These are phyloP conservation scores for Nomada ferruginata DNA, from an alignment of 2,888 invertebrate genomes.

Conservation along the genomic window DNA sequence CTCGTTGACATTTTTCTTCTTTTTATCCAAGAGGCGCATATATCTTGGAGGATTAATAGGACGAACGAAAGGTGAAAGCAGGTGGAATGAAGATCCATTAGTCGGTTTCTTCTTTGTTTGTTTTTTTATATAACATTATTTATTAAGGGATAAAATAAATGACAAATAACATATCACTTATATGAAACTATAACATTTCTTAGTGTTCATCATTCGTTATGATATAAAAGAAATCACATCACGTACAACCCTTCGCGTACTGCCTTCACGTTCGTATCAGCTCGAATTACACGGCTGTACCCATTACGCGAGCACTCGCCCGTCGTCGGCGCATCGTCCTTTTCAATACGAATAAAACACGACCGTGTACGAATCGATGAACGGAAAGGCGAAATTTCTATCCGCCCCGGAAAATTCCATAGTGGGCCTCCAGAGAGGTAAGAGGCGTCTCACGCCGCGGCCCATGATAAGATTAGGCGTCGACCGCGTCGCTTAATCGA, in stretches of 20 bases:
- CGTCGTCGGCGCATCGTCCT: background rate
- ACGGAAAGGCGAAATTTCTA: background rate
- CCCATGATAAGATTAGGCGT: conserved; percentile 79
- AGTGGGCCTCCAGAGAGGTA: background rate
- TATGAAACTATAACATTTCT: conserved; percentile 84
- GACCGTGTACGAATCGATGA: background rate
- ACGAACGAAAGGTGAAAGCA: no score
- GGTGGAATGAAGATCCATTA: background rate
- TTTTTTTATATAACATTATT: conserved; percentile 84
- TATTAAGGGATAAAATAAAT: conserved; percentile 84
- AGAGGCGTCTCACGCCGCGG: conserved; percentile 33
- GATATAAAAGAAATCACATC: conserved; percentile 84
- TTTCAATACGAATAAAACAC: conserved; percentile 2
- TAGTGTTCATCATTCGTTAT: conserved; percentile 83
- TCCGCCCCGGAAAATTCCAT: conserved; percentile 9
- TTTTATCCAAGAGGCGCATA: no score
- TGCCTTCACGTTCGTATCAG: conserved; percentile 41
- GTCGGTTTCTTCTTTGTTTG: background rate
- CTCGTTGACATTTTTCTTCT: no score
- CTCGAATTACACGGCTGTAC: conserved; percentile 45
- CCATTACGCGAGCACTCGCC: background rate
- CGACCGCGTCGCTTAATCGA: conserved; percentile 81
- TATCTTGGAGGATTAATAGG: no score
- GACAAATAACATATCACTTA: conserved; percentile 84
- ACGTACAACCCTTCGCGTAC: conserved; percentile 81